These are phyloP conservation scores for Philereme transversata DNA, from an alignment of 2,888 invertebrate genomes.

Conservation along the genomic window DNA sequence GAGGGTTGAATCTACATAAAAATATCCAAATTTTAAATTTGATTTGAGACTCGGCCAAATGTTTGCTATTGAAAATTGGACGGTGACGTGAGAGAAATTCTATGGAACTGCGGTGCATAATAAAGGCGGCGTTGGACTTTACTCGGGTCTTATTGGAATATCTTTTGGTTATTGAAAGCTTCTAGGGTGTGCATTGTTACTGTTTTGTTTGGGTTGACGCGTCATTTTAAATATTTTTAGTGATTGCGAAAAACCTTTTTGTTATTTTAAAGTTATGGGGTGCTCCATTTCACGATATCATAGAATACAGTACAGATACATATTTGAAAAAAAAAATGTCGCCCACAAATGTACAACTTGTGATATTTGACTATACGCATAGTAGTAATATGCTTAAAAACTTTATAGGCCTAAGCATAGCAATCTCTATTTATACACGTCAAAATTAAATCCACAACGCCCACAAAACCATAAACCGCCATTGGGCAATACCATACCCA, in stretches of 20 bases:
- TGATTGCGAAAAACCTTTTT: no score
- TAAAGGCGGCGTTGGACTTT: conserved; percentile 43
- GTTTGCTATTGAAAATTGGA: conserved; percentile 82
- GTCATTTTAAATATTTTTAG: conserved; percentile 1
- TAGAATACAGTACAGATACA: no score
- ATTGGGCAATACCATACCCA: conserved; percentile 55
- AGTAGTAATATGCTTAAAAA: background rate
- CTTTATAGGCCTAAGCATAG: background rate
- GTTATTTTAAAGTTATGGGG: no score
- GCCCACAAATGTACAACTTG: no score
- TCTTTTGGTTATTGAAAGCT: conserved; percentile 30
- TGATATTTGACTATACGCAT: background rate
- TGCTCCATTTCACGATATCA: no score
- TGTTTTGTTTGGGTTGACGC: conserved; percentile 23
- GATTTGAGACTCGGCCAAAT: conserved; percentile 80
- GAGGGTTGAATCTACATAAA: conserved; percentile 72
- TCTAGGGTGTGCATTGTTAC: conserved; percentile 26
- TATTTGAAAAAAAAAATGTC: no score
- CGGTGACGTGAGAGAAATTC: conserved; percentile 78
- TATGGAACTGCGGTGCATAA: conserved; percentile 64
- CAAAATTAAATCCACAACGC: conserved; percentile 15
- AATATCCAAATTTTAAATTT: conserved; percentile 82
- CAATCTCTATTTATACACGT: background rate
- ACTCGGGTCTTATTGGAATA: conserved; percentile 47
- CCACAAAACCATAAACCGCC: conserved; percentile 49